These are phyloP conservation scores for Myathropa florea DNA, from an alignment of 2,888 invertebrate genomes.

Conservation along the genomic window DNA sequence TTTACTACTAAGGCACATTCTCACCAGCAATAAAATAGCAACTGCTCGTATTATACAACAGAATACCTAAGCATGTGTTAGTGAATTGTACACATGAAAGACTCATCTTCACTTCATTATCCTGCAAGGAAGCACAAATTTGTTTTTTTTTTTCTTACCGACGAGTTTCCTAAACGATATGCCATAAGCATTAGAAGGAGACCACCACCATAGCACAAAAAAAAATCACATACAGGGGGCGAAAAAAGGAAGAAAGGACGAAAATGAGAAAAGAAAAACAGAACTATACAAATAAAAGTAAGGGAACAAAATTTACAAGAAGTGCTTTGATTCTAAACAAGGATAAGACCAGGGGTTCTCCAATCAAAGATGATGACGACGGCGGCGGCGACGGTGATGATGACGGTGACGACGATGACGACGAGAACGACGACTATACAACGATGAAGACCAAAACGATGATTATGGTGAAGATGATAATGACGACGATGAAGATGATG, in stretches of 20 bases:
- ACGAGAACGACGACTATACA: neutral
- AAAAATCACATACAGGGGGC: slow-evolving; percentile 19
- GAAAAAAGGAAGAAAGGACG: slow-evolving; percentile 57
- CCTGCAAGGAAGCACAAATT: slow-evolving; percentile 50
- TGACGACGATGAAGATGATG: slow-evolving; percentile 1
- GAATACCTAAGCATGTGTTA: slow-evolving; percentile 1
- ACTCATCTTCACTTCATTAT: slow-evolving; percentile 46
- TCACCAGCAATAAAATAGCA: neutral
- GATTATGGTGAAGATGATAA: slow-evolving; percentile 6
- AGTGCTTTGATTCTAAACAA: slow-evolving; percentile 65
- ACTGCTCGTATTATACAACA: neutral
- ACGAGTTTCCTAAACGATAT: slow-evolving; percentile 56
- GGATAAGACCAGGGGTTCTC: slow-evolving; percentile 61
- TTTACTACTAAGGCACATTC: neutral
- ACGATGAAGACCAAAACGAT: neutral
- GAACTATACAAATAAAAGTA: slow-evolving; percentile 5
- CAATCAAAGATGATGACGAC: slow-evolving; percentile 2
- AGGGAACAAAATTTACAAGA: slow-evolving; percentile 57
- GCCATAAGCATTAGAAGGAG: slow-evolving; percentile 51
- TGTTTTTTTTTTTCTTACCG: slow-evolving; percentile 28
- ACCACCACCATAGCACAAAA: slow-evolving; percentile 55
- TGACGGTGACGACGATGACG: slow-evolving; percentile 24
- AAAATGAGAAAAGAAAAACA: slow-evolving; percentile 33
- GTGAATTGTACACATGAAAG: slow-evolving; percentile 20
- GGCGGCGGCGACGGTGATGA: slow-evolving; percentile 1